These are phyloP conservation scores for Crotalus tigris DNA, from an alignment of 2,113 vertebrate species.

Conservation along the genomic window DNA sequence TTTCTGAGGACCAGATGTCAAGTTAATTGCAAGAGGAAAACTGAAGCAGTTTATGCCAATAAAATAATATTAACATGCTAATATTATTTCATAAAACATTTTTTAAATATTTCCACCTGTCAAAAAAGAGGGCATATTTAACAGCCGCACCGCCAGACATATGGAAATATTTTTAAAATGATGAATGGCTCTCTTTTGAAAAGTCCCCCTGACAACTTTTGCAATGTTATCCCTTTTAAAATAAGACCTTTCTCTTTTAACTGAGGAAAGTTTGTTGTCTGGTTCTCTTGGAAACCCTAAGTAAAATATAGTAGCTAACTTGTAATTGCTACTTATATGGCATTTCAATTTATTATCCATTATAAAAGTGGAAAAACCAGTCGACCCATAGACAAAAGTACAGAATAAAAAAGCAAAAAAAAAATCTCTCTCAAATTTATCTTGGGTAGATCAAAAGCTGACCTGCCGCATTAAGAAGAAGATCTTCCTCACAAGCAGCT, in stretches of 20 bases:
- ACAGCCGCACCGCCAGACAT: neutral
- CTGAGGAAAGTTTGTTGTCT: neutral
- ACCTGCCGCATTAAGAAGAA: neutral
- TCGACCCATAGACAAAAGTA: neutral
- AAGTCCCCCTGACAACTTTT: neutral
- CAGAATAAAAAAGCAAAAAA: neutral
- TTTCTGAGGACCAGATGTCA: constrained; percentile 7
- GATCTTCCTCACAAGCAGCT: neutral
- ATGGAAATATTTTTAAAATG: constrained; percentile 17
- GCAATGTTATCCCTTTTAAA: neutral
- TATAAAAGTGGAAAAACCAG: neutral
- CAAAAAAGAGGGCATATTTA: neutral
- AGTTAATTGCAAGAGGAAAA: neutral
- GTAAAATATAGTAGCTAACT: neutral
- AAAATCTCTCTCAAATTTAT: neutral
- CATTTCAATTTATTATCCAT: neutral
- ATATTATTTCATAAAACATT: neutral
- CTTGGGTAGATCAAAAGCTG: neutral
- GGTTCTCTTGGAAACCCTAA: neutral
- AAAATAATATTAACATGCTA: neutral
- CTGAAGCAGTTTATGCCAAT: neutral
- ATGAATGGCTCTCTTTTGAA: constrained; percentile 17
- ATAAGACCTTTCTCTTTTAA: constrained; percentile 1
- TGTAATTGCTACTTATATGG: neutral
- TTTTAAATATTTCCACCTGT: neutral